Evolutionary conservation across 1,140 invertebrate genomes (phyloP), one percentile per base, ranked within the genome.

Genomic region (Adoxophyes honmai): DNA sequence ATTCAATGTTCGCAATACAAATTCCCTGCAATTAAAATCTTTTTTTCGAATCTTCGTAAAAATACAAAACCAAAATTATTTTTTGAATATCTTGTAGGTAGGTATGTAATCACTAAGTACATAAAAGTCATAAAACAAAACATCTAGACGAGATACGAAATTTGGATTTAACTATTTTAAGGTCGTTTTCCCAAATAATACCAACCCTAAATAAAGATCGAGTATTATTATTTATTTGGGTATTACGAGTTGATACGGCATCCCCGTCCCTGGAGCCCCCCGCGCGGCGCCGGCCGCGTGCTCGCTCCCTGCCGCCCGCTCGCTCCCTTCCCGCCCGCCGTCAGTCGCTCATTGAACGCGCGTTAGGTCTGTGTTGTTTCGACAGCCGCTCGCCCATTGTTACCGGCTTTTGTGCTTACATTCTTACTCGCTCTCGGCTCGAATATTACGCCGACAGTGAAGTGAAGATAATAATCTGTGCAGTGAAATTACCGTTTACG

Each of bases 311-410:
- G 34, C 36, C 64, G 61, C 62, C 66, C 60, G 34, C 71, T 56
- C 74, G 60, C 44, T 44, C 64, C 59, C 35, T 42, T 52, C 68
- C 34, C 15, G 53, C 59, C 62, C 34, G 60, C 65, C 68, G 69
- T 48, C 82, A 88, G 85, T 86, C 76, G 73, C 79, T 79, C 77
- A 77, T 79, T 69, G 85, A 85, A 81, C 85, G 85, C 66, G 65
- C 67, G 66, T 70, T 60, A 64, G 66, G 48, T 73, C 70, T 84
- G 81, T 81, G 71, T 71, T 66, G 71, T 65, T 74, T 72, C 62
- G 58, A 60, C 63, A 62, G 60, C 55, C 57, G 68, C 63, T 77
- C 53, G 57, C 56, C 60, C 70, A 64, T 71, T 82, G 68, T 81
- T 63, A 70, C 79, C 74, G 73, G 76, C 60, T 56, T 73, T 85